These are phyloP conservation scores for Calephelis virginiensis DNA, from an alignment of 1,140 invertebrate species.

Conservation along the genomic window DNA sequence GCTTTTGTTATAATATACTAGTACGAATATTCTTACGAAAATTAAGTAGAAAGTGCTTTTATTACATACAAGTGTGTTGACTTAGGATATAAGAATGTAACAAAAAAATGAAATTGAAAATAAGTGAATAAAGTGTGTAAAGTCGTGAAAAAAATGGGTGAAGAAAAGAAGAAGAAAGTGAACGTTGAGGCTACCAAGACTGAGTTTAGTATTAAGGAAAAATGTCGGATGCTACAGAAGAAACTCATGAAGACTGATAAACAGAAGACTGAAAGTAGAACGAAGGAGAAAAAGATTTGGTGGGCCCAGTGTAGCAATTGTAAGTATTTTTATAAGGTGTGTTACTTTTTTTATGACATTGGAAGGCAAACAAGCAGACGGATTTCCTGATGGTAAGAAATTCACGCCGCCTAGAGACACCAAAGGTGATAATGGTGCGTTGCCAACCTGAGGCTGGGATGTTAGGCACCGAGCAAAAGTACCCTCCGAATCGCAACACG, in stretches of 20 bases:
- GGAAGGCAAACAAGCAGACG: too few species aligned
- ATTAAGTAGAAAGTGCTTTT: too few species aligned
- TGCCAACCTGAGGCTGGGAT: too few species aligned
- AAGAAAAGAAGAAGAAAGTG: conserved; percentile 64
- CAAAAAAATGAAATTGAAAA: conserved; percentile 23
- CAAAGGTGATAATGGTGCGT: too few species aligned
- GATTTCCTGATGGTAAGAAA: too few species aligned
- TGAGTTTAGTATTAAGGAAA: conserved; percentile 75
- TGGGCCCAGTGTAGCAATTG: conserved; percentile 71
- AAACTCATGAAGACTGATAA: conserved; percentile 73
- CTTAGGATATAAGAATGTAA: conserved; percentile 26
- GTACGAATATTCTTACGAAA: too few species aligned
- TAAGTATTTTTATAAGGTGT: conserved; percentile 35
- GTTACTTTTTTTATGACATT: too few species aligned
- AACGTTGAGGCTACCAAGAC: conserved; percentile 52
- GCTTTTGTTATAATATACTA: not conserved
- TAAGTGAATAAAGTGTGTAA: not conserved
- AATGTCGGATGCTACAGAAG: conserved; percentile 67
- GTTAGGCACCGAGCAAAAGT: too few species aligned
- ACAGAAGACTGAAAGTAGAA: conserved; percentile 62
- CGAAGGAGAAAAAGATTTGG: conserved; percentile 68
- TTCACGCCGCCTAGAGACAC: too few species aligned
- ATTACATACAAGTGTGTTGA: conserved; percentile 21
- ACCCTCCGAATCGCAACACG: too few species aligned
- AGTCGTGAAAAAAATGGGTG: conserved; percentile 51